phyloP scores from a whole-genome alignment of 2,113 vertebrate species.

The Gobius niger region DNA sequence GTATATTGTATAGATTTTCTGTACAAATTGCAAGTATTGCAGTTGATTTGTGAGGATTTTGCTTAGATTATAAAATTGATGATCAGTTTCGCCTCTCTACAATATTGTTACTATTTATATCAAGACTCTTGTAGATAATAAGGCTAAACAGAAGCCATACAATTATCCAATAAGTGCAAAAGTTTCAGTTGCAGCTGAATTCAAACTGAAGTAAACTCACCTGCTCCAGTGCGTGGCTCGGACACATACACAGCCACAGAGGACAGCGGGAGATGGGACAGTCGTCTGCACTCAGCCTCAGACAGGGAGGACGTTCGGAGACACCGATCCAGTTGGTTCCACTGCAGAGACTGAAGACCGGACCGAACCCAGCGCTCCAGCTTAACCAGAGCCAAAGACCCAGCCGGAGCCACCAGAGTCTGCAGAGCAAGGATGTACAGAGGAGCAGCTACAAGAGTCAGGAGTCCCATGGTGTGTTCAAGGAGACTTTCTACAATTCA shows the following conservation, averaged over 20 bases:
- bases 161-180: too few relatives aligned
- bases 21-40: too few relatives aligned
- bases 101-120: too few relatives aligned
- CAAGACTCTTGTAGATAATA: too few relatives aligned
- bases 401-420: background rate
- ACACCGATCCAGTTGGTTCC: constrained; percentile 75
- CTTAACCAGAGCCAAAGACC: constrained; percentile 40
- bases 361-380: constrained; percentile 78
- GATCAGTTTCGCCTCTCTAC: too few relatives aligned
- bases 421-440: constrained; percentile 55
- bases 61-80: too few relatives aligned
- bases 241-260: constrained; percentile 73
- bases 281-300: constrained; percentile 69
- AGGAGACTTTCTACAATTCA: too few relatives aligned
- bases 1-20: too few relatives aligned
- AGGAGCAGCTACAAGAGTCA: constrained; percentile 19
- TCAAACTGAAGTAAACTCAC: constrained; percentile 28
- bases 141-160: too few relatives aligned
- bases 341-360: constrained; percentile 75
- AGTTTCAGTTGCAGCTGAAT: background rate
- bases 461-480: constrained; percentile 31
- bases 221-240: constrained; percentile 46
- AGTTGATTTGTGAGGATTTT: too few relatives aligned
- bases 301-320: constrained; percentile 65
- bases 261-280: constrained; percentile 67